Evolutionary conservation across 2,113 vertebrate genomes (phyloP).

Genomic region (Sphaerodactylus townsendi): DNA sequence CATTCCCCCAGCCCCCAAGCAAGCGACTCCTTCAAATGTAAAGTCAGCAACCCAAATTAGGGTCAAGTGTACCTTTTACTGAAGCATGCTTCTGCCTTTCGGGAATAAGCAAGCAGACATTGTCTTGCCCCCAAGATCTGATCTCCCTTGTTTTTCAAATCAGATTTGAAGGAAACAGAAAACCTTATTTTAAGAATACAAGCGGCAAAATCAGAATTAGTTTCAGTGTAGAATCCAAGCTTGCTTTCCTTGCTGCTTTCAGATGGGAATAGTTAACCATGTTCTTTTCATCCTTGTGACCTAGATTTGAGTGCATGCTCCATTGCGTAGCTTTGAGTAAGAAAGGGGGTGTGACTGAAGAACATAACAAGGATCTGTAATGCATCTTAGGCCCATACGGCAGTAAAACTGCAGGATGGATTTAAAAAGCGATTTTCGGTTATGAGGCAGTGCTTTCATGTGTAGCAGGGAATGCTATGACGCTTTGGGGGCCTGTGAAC

Average conservation of each 20-base stretch:
- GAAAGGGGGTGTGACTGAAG: not conserved
- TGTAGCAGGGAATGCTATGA: not conserved
- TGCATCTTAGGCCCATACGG: not conserved
- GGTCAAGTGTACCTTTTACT: not conserved
- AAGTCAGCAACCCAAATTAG: not conserved
- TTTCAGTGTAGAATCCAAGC: not conserved
- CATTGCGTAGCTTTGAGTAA: not conserved
- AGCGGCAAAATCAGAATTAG: not conserved
- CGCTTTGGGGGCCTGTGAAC: not conserved
- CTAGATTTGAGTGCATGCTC: conserved; percentile 11
- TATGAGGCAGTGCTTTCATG: not conserved
- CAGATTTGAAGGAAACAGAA: not conserved
- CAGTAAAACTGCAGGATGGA: not conserved
- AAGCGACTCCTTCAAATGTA: not conserved
- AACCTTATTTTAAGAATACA: not conserved
- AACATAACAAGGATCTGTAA: not conserved
- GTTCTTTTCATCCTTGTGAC: not conserved
- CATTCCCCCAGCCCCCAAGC: not conserved
- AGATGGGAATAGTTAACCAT: not conserved
- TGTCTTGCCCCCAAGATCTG: not conserved
- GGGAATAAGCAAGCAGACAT: accelerated
- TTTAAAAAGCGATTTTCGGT: not conserved
- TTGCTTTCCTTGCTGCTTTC: not conserved
- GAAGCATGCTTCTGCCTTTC: not conserved
- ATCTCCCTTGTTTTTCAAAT: accelerated